A percentile compares a stretch with the other conserved stretches of the same genome.
Evolutionary conservation across 2,888 invertebrate genomes (phyloP).

Genomic region (Nymphalis urticae): DNA sequence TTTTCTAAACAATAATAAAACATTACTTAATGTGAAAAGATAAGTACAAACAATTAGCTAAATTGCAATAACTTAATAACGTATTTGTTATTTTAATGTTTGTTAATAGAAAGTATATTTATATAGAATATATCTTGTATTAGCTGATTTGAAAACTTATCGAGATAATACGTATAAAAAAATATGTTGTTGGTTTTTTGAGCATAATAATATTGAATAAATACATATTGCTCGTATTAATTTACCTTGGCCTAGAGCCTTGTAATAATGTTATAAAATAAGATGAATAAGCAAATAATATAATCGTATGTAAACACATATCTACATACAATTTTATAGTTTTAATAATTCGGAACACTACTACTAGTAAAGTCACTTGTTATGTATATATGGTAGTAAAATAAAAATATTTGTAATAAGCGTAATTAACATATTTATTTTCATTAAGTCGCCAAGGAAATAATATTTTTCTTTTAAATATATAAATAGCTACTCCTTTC

Average conservation of each 20-base stretch:
- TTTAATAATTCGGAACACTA: neutral
- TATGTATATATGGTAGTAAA: neutral
- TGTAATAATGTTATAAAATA: constrained; percentile 29
- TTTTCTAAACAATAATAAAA: constrained; percentile 74
- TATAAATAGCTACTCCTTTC: constrained; percentile 19
- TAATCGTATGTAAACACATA: neutral
- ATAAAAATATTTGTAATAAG: too few species aligned
- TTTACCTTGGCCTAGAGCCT: constrained; percentile 37
- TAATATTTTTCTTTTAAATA: constrained; percentile 5
- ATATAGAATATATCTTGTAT: constrained; percentile 45
- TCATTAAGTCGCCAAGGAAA: neutral
- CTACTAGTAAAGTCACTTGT: neutral
- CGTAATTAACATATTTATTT: too few species aligned
- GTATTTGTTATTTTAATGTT: neutral
- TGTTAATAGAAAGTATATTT: neutral
- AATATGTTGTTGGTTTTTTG: constrained; percentile 9
- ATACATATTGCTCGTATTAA: constrained; percentile 18
- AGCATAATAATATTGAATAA: constrained; percentile 18
- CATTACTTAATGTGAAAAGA: constrained; percentile 54
- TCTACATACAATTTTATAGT: neutral
- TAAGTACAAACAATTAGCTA: constrained; percentile 42
- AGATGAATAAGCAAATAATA: constrained; percentile 22
- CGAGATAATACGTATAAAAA: neutral
- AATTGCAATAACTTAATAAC: constrained; percentile 29
- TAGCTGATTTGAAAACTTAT: constrained; percentile 60